Conservation (phyloP, 2,113 vertebrate genomes). For the Laticauda laticaudata region DNA sequence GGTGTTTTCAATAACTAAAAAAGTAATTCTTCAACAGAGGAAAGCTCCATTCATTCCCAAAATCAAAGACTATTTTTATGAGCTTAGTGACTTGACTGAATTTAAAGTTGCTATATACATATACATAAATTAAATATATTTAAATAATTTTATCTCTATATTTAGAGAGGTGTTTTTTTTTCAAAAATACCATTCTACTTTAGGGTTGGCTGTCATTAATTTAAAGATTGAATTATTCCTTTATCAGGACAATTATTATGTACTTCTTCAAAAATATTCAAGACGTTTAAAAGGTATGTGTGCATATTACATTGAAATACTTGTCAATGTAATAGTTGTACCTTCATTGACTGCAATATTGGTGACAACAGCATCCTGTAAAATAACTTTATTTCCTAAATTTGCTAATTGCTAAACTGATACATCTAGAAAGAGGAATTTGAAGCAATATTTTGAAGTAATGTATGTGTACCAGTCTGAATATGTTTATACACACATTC, state of each 20-base stretch:
- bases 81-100: constrained; percentile 38
- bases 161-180: constrained; percentile 26
- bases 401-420: constrained; percentile 17
- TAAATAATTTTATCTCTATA: constrained; percentile 25
- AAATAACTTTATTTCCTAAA: constrained; percentile 10
- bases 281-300: constrained; percentile 2
- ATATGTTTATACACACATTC: background rate
- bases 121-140: constrained; percentile 34
- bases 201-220: background rate
- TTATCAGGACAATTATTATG: background rate
- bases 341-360: constrained; percentile 12
- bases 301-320: background rate
- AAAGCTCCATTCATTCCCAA: constrained; percentile 40
- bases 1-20: constrained; percentile 27
- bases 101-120: constrained; percentile 36
- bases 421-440: background rate
- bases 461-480: background rate
- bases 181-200: constrained; percentile 38
- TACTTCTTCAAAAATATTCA: constrained; percentile 1
- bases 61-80: constrained; percentile 41
- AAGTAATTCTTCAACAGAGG: constrained; percentile 12
- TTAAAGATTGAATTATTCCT: constrained; percentile 20
- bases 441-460: background rate
- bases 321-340: background rate
- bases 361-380: constrained; percentile 31